phyloP scores from a whole-genome alignment of 2,797 vertebrate genomes.

The Diceros bicornis region DNA sequence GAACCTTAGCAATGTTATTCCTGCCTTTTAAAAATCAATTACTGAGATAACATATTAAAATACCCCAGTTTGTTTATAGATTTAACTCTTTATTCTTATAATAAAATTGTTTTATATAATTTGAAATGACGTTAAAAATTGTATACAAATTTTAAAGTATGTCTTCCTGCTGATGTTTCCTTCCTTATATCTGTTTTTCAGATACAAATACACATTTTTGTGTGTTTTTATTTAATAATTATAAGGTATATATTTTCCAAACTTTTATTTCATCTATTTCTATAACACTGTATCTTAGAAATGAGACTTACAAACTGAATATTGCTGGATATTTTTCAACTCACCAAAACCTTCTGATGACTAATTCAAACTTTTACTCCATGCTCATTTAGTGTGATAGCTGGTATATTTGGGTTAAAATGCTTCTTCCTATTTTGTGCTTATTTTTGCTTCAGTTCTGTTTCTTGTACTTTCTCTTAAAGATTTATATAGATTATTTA shows the following conservation, averaged over 20 bases:
- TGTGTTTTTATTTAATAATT: background rate
- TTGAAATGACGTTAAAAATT: background rate
- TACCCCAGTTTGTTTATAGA: background rate
- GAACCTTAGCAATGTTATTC: background rate
- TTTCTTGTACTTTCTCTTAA: background rate
- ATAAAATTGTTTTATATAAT: background rate
- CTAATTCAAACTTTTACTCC: background rate
- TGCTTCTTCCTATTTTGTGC: background rate
- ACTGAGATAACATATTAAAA: background rate
- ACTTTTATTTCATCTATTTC: background rate
- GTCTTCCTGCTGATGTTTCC: background rate
- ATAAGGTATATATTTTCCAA: background rate
- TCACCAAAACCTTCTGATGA: background rate
- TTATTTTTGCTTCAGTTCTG: conserved; percentile 1
- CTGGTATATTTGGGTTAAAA: background rate
- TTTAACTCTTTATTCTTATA: background rate
- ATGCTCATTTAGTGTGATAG: background rate
- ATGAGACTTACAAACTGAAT: background rate
- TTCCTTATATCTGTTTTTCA: background rate
- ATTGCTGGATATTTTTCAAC: background rate
- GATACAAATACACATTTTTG: background rate
- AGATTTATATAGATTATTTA: background rate
- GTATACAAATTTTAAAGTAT: background rate
- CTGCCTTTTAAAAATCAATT: background rate
- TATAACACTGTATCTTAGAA: background rate